Evolutionary conservation across 2,113 vertebrate genomes (phyloP), one percentile per base, ranked within the genome.

Genomic region (Rhynchomys soricoides): DNA sequence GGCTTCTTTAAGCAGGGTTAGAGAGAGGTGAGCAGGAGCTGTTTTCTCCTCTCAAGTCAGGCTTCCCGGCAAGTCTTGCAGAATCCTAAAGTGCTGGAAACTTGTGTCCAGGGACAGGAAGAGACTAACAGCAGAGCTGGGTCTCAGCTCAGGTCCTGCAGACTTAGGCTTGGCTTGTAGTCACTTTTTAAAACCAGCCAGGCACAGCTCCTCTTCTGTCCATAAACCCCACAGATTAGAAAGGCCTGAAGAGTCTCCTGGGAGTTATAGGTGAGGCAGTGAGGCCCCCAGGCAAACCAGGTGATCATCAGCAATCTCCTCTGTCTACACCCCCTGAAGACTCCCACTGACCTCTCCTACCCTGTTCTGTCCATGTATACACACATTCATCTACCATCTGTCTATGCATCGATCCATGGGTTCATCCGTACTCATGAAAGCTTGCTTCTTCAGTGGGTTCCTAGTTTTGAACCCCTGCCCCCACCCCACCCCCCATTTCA

Each of bases 1-100:
- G 57, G 81, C 48, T 73, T 79, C 77, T 73, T 17, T 86, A 43
- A 91, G 71, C 92, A 68, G 92, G 85, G 62, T 81, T 64, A 55
- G 62, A 85, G n/a, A 62, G 37, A 45, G n/a, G 40, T 5, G 29
- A 66, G 37, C 64, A 52, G 88, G 83, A 55, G 79, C 52, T 86
- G 43, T 37, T 66, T 1, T 11, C 6, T 15, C 24, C 57, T 64
- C 0, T 37, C 19, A 81, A 43, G 17, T 29, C 50, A 43, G 82
- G 48, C 37, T 37, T 82, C 55, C 43, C 3, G 55, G 74, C 45
- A 37, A 50, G 68, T 34, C 86, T 82, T 64, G n/a, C 21, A 12
- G 86, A 59, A 31, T 9, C 87, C 64, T 77, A 37, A 55, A n/a
- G 15, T 90, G 57, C 59, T 78, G 43, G 64, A 68, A n/a, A n/a